Base-by-base conservation (phyloP, 2,888 invertebrate species). In the Trichopria drosophilae region DNA sequence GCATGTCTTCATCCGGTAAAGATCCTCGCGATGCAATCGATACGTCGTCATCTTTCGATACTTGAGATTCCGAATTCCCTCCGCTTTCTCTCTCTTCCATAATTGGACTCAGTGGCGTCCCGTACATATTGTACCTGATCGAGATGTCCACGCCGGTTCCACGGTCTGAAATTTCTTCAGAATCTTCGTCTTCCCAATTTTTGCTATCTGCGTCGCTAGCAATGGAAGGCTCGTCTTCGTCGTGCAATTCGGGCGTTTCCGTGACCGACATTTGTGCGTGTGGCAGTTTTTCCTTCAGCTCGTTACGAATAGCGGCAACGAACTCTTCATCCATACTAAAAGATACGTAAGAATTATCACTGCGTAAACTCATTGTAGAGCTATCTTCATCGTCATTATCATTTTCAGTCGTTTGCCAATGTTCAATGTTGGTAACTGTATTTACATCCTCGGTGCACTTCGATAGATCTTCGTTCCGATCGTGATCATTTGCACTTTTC, bases 271-370 rank as follows among this genome's bases (percentile, higher is more conserved):
- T 71, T 76, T 85, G 85, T 36, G 85, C 85, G 51, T 84, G 79
- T 7, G 87, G 87, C 57, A 88, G 76, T 71, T 87, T 88, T 61
- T 84, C 80, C 60, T 84, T 79, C 34, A 88, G 71, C 69, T 88
- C 88, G 62, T 85, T 86, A 52, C 87, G 76, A 51, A 88, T 79
- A 1, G 87, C 87, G 28, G 83, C 79, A 62, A 87, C 85, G 59
- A 85, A 84, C 65, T 86, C 87, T 63, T 86, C 86, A 63, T 87
- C 85, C 52, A 86, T 75, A 13, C 79, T 80, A 49, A 83, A 80
- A 1, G 81, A 79, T 15, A 82, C 82, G 55, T 83, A 81, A 34
- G 78, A 68, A 55, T 80, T 78, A 24, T 81, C 76, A 46, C 76
- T 80, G 3, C 77, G 70, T 15, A 75, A 58, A 3, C 77, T 76